A percentile compares a stretch with the other conserved stretches of the same genome.
phyloP scores from a whole-genome alignment of 2,888 invertebrate genomes.

The Cryptus armator region DNA sequence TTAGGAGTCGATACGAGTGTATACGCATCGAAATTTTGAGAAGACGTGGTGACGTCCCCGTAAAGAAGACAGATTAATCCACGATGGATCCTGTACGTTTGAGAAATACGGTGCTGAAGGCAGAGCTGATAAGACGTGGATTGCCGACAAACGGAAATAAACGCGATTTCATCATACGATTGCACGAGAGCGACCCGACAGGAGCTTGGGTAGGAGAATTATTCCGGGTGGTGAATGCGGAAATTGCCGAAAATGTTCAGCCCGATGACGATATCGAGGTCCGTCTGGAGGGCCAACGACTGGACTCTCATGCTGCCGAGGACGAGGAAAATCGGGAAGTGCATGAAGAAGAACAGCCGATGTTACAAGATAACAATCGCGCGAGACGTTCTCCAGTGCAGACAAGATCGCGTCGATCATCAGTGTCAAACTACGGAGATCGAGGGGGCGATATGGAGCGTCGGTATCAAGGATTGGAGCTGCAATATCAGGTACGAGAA shows the following conservation, averaged over 20 bases:
- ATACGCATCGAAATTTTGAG: too few species aligned
- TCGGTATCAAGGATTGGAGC: slow-evolving; percentile 4
- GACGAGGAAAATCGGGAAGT: not conserved
- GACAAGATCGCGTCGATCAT: too few species aligned
- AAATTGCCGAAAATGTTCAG: too few species aligned
- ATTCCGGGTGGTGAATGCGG: too few species aligned
- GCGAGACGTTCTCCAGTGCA: too few species aligned
- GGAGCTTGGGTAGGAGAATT: slow-evolving; percentile 32
- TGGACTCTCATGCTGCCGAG: not conserved
- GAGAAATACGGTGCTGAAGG: slow-evolving; percentile 5
- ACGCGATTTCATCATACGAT: slow-evolving; percentile 19
- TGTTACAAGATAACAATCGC: too few species aligned
- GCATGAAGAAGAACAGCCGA: not conserved
- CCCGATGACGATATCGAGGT: too few species aligned
- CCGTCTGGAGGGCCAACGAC: too few species aligned
- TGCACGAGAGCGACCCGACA: slow-evolving; percentile 31
- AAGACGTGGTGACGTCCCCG: too few species aligned
- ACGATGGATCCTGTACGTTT: too few species aligned
- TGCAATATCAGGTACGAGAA: slow-evolving; percentile 19
- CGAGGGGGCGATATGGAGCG: not conserved
- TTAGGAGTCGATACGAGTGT: too few species aligned
- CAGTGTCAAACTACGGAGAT: not conserved
- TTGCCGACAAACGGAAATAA: slow-evolving; percentile 15
- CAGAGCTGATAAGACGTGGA: slow-evolving; percentile 19
- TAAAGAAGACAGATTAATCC: too few species aligned